Base-by-base conservation (phyloP, 2,888 invertebrate species). In the Lottia gigantea region DNA sequence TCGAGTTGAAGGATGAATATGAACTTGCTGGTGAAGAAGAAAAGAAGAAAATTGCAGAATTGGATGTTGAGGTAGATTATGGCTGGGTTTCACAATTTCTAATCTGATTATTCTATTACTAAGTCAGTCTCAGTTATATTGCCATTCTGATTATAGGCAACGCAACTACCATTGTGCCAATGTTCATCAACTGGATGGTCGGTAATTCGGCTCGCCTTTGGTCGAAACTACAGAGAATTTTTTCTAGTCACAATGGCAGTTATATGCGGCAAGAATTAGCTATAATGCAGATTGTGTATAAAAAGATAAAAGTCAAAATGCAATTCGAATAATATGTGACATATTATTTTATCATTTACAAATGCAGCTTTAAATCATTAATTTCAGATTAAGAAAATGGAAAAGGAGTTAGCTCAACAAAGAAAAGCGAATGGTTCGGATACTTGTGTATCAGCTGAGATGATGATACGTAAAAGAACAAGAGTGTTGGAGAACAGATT, bases 401-500 rank as follows among this genome's bases (percentile, higher is more conserved):
- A 80, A 47, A 67, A 74, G 46, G 71, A 75, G 46, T 80, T 82
- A 7, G 67, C 70, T 15, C 70, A 78, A 11, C 75, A 82, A 40
- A 73, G 77, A 61, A 78, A 76, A 67, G 61, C 76, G 65, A 71
- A 75, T 15, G 78, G 80, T 15, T 69, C 74, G 12, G 70, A 67
- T n/a, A 75, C 66, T 0, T 76, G 79, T 47, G 67, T 69, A 1
- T 68, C 66, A 8, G 68, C 69, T 7, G 74, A 80, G 46, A 78
- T 64, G 61, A 71, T 70, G 25, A 77, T 76, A 19, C 68, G 73
- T 40, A 82, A 82, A 63, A 71, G 76, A 67, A 69, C 78, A 1
- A 62, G 75, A 8, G 77, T 81, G n/a, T 79, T 82, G 61, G 83
- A 85, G 71, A 84, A 85, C 66, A 74, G 83, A 49, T 78, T 83